Percentiles rank a stretch among this genome's conserved stretches.
These are phyloP conservation scores for Phaedon cochleariae DNA, from an alignment of 2,888 invertebrate genomes.

Conservation along the genomic window DNA sequence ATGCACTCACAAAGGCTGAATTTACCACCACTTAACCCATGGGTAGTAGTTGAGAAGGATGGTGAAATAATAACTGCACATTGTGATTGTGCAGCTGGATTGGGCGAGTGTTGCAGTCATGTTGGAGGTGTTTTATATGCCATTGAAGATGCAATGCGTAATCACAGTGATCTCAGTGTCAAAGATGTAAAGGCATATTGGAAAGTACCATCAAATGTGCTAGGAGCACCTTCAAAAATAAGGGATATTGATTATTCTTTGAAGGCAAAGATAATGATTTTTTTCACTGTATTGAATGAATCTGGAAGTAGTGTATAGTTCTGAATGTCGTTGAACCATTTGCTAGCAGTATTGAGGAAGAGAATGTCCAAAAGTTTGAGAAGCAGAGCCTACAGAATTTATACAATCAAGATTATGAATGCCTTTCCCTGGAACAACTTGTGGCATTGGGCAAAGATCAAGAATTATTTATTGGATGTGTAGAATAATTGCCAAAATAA, in stretches of 20 bases:
- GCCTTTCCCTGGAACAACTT: no score
- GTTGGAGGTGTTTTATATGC: conserved; percentile 10
- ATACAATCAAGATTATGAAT: no score
- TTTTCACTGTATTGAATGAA: no score
- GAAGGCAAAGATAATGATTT: no score
- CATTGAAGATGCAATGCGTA: conserved; percentile 7
- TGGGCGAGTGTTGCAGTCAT: no score
- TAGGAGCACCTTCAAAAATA: neutral
- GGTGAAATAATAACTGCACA: conserved; percentile 4
- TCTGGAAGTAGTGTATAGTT: conserved; percentile 1
- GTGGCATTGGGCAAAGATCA: no score
- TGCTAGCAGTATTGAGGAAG: conserved; percentile 7
- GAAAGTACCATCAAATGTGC: conserved; percentile 5
- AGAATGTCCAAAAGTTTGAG: conserved; percentile 2
- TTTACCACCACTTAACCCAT: conserved; percentile 9
- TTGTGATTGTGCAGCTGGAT: neutral
- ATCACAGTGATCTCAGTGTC: conserved; percentile 12
- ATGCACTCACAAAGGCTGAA: conserved; percentile 13
- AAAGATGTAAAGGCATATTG: neutral
- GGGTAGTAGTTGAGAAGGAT: neutral
- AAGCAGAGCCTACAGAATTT: conserved; percentile 7
- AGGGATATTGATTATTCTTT: conserved; percentile 4
- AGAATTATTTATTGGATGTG: no score
- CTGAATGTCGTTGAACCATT: conserved; percentile 7
- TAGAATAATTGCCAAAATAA: no score